Evolutionary conservation across 2,113 vertebrate species (phyloP).

Genomic region (Eurystomus gularis): DNA sequence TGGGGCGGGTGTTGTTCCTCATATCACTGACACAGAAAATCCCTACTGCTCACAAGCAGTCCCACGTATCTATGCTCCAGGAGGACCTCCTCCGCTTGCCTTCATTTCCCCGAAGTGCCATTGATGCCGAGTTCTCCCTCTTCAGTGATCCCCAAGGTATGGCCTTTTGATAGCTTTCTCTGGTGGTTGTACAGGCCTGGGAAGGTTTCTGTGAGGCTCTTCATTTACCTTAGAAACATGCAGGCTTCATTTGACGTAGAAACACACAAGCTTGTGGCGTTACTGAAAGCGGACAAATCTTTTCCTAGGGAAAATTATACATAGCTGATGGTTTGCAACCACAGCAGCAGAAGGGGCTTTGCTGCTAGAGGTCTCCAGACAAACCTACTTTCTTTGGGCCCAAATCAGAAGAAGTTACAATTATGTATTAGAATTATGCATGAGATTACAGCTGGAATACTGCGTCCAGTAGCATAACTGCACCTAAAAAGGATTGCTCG

Average conservation of each 20-base stretch:
- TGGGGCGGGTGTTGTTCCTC: constrained; percentile 93
- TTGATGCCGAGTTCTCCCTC: constrained; percentile 95
- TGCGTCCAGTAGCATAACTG: background rate
- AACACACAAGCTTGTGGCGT: background rate
- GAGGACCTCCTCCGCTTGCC: constrained; percentile 96
- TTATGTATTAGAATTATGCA: background rate
- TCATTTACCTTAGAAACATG: background rate
- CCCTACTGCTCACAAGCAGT: constrained; percentile 93
- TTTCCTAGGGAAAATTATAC: background rate
- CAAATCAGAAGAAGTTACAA: background rate
- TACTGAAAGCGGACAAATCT: background rate
- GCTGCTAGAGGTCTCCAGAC: background rate
- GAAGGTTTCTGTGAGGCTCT: background rate
- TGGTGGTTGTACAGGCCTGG: background rate
- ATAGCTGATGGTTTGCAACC: background rate
- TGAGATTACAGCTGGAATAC: background rate
- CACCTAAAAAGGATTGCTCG: background rate
- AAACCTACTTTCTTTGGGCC: background rate
- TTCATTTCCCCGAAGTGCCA: constrained; percentile 93
- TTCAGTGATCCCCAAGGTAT: constrained; percentile 92
- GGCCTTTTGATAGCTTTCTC: background rate
- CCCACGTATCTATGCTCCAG: constrained; percentile 96
- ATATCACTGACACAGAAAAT: constrained; percentile 96
- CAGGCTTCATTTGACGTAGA: background rate
- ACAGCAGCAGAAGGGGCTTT: background rate